Evolutionary conservation across 2,797 vertebrate genomes (phyloP).

Genomic region (Myripristis jacobus): DNA sequence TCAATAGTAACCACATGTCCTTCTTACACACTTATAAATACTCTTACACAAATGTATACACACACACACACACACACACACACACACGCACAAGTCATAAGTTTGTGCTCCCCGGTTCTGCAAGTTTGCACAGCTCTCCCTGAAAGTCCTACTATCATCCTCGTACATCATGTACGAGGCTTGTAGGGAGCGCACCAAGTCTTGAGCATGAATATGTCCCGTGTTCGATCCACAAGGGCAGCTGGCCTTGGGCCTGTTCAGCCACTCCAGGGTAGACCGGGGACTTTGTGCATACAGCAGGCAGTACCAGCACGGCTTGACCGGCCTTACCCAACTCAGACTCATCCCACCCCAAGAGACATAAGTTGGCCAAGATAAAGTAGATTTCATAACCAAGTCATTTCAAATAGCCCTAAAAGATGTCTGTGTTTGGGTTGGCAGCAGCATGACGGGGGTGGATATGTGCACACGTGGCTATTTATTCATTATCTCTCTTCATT

Average conservation of each 20-base stretch:
- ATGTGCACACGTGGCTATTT: background rate
- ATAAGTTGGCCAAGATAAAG: conserved; percentile 2
- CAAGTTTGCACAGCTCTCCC: background rate
- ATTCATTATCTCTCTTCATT: background rate
- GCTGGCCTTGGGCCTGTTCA: conserved; percentile 22
- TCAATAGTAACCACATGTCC: too few species aligned
- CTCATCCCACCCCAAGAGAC: conserved; percentile 35
- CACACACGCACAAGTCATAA: background rate
- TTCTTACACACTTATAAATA: too few species aligned
- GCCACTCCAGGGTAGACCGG: conserved; percentile 4
- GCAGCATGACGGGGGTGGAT: background rate
- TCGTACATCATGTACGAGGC: too few species aligned
- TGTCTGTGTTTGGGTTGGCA: conserved; percentile 21
- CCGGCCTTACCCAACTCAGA: conserved; percentile 40
- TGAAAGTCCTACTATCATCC: background rate
- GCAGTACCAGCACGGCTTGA: conserved; percentile 10
- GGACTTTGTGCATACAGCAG: background rate
- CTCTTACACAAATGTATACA: background rate
- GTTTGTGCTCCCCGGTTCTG: background rate
- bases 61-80: too few species aligned
- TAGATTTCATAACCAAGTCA: conserved; percentile 48
- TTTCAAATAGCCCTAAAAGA: conserved; percentile 34
- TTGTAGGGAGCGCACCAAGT: conserved; percentile 38
- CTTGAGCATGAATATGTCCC: conserved; percentile 21
- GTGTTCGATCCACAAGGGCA: conserved; percentile 28